Evolutionary conservation across 2,797 vertebrate species (phyloP).

Genomic region (Streptopelia turtur): DNA sequence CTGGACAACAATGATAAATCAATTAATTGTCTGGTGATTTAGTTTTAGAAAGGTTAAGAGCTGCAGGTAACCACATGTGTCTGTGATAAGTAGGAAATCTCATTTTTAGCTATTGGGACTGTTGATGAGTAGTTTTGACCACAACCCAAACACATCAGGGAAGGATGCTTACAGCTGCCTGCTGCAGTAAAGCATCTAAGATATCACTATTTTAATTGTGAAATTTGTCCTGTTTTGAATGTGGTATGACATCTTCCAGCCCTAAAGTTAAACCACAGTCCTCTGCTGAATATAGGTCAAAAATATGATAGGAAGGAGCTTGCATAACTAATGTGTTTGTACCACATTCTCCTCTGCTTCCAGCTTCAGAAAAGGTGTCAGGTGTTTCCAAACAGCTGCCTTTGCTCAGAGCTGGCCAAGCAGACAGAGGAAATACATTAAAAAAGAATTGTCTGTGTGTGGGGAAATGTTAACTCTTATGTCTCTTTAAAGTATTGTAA

Average conservation of each 20-base stretch:
- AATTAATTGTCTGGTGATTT: slow-evolving; percentile 38
- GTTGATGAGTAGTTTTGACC: not conserved
- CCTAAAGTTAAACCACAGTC: not conserved
- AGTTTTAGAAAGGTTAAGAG: slow-evolving; percentile 32
- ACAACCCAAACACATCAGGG: not conserved
- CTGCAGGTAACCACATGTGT: not conserved
- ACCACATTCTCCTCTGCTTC: not conserved
- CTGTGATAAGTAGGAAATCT: not conserved
- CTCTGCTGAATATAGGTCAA: not conserved
- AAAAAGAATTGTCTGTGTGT: not conserved
- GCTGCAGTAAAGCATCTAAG: not conserved
- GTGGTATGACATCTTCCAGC: not conserved
- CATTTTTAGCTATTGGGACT: not conserved
- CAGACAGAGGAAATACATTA: slow-evolving; percentile 1
- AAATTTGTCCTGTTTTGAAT: not conserved
- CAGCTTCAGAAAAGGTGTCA: not conserved
- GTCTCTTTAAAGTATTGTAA: slow-evolving; percentile 3
- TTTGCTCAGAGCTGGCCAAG: not conserved
- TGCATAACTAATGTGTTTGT: not conserved
- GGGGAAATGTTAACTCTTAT: slow-evolving; percentile 20
- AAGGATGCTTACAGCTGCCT: not conserved
- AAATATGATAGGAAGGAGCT: not conserved
- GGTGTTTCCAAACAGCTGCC: not conserved
- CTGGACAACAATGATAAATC: slow-evolving; percentile 14
- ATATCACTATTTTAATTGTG: not conserved